Conservation (phyloP, 2,888 invertebrate genomes). For the Aspidapion aeneum region DNA sequence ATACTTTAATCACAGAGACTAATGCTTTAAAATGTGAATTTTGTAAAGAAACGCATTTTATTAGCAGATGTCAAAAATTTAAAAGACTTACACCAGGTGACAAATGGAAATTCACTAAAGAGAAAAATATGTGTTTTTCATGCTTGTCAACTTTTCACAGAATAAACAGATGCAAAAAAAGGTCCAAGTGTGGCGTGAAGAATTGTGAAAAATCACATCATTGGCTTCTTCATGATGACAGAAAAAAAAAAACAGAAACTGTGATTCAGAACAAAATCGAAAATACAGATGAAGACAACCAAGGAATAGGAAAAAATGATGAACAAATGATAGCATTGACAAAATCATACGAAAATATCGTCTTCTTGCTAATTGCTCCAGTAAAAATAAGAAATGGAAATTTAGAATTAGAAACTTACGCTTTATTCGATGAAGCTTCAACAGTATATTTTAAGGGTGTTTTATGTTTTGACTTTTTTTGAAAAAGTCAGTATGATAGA, state of each 20-base stretch:
- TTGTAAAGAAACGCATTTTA: neutral
- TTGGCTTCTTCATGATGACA: neutral
- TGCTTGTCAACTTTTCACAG: neutral
- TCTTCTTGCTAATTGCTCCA: too few relatives aligned
- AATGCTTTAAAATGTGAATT: neutral
- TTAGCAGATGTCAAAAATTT: neutral
- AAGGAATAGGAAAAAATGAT: too few relatives aligned
- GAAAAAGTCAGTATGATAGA: too few relatives aligned
- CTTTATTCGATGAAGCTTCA: too few relatives aligned
- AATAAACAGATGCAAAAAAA: neutral
- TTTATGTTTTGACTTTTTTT: too few relatives aligned
- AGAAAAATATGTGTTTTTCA: neutral
- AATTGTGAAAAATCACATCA: neutral
- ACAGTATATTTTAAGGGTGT: too few relatives aligned
- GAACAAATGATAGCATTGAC: too few relatives aligned
- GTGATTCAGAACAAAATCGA: too few relatives aligned
- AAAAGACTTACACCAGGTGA: neutral
- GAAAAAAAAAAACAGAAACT: neutral
- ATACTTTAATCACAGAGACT: neutral
- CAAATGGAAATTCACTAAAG: neutral
- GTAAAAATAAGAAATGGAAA: too few relatives aligned
- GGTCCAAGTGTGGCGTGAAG: neutral
- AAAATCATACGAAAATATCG: too few relatives aligned
- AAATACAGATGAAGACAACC: too few relatives aligned
- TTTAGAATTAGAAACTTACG: too few relatives aligned